Evolutionary conservation across 1,140 invertebrate species (phyloP), one percentile per base, ranked within the genome.

Genomic region (Cotesia vestalis): DNA sequence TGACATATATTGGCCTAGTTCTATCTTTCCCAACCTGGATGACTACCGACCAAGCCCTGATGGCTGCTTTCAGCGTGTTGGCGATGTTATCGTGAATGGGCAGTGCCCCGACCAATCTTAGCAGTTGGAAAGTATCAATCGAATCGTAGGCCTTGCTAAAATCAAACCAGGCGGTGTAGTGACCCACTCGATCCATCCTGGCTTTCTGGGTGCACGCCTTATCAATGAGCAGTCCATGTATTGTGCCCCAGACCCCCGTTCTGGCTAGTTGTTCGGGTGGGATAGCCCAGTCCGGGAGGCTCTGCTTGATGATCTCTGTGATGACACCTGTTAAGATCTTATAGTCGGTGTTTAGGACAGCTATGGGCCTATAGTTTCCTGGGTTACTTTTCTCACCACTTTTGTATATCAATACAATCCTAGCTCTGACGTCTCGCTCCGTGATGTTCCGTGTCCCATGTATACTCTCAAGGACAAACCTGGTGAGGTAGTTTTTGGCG

Each of bases 321-420:
- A 79, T 70, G 20, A 69, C 61, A 40, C 68, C 67, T 4, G 74
- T 79, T 27, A 75, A 35, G 11, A 77, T 61, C 60, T 79, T 79
- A 55, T 77, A 79, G 14, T 77, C 75, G 0, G 64, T 20, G 34
- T 75, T 75, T 0, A 75, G 62, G 36, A 78, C 40, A 2, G 76
- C 74, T 17, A 78, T 80, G 6, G 78, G 78, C 27, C 78, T 51
- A 60, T 79, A 79, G 52, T 80, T 80, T 2, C 34, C 66, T 4
- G 17, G 17, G 17, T 17, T 17, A 17, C 17, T 17, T 17, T 17
- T 17, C 17, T 17, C 17, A 17, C 17, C 17, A 17, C 1, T 17
- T 17, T 17, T 17, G 17, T 17, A 17, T 0, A 17, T 1, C 1
- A 17, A 1, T 1, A 17, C 17, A 0, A 17, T 1, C 1, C 17